Base-by-base conservation (phyloP, 2,113 vertebrate species). In the Odontesthes bonariensis region DNA sequence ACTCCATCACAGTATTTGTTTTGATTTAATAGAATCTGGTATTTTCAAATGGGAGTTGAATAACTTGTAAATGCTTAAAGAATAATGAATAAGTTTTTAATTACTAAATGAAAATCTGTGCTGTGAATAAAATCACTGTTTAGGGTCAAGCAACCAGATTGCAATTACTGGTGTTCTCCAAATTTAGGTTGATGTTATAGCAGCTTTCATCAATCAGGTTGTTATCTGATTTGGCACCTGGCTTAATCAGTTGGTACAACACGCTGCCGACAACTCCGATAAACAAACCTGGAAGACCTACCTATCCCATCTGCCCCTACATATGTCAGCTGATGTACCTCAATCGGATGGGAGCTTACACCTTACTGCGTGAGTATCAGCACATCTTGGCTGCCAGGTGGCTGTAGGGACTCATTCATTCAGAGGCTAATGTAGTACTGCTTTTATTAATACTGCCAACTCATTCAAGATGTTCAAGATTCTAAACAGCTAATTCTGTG, bases 271-370 rank as follows among this genome's bases (percentile, higher is more conserved):
- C 87, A 75, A 87, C 84, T 57, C 84, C 86, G 77, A 91, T 89
- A 87, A 88, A 92, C 90, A 91, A 92, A 88, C 86, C 80, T 87
- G 85, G 89, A 80, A 81, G 80, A 86, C 85, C 69, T 53, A 88
- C 85, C 68, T 73, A 40, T 89, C 87, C 90, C 92, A 91, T 92
- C 91, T 93, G 90, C 79, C 83, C 74, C 76, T 86, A 71, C 91
- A 90, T 91, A 91, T 92, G 91, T 89, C 89, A 82, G 81, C 75
- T 86, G 79, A 85, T 90, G 88, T 89, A 92, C 77, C 82, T 75
- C 68, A 31, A 75, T 58, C 79, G 86, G 85, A 85, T 55, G 62
- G 63, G 70, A 82, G 80, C 82, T 71, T 78, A 47, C 83, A 87
- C 84, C 84, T 84, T 86, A 75, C 82, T 68, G 83, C 77, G 85